phyloP scores from a whole-genome alignment of 2,113 vertebrate species.

The Irena cyanogastra region DNA sequence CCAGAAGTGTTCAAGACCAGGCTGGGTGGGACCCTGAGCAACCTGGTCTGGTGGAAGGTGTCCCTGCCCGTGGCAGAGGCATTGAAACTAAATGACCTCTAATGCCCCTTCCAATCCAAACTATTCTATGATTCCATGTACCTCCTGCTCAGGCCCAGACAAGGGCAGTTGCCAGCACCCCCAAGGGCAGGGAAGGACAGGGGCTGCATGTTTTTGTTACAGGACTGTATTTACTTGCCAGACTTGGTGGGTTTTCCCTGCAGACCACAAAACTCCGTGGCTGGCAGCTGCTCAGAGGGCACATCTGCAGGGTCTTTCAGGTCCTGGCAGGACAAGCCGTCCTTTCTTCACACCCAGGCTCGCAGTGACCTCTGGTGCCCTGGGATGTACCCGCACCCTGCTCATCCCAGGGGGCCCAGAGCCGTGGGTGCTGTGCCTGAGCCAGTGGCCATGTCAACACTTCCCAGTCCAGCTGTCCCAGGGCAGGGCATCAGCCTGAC shows the following conservation, averaged over 20 bases:
- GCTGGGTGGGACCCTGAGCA: not conserved
- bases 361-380: rapidly evolving
- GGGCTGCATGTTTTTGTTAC: not conserved
- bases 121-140: not conserved
- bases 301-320: not conserved
- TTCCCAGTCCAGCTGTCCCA: not conserved
- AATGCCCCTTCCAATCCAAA: not conserved
- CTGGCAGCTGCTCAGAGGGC: rapidly evolving
- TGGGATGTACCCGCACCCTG: rapidly evolving
- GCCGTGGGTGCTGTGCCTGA: rapidly evolving
- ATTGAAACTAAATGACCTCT: not conserved
- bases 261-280: not conserved
- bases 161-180: not conserved
- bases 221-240: not conserved
- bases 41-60: not conserved
- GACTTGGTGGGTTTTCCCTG: not conserved
- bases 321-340: rapidly evolving
- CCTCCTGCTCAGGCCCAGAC: not conserved
- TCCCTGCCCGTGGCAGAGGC: not conserved
- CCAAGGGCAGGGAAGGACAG: not conserved
- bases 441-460: not conserved
- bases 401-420: not conserved
- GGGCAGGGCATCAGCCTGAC: not conserved
- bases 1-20: not conserved
- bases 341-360: not conserved